These are phyloP conservation scores for Caenorhabditis becei DNA, from an alignment of 2,888 invertebrate species.

Conservation along the genomic window DNA sequence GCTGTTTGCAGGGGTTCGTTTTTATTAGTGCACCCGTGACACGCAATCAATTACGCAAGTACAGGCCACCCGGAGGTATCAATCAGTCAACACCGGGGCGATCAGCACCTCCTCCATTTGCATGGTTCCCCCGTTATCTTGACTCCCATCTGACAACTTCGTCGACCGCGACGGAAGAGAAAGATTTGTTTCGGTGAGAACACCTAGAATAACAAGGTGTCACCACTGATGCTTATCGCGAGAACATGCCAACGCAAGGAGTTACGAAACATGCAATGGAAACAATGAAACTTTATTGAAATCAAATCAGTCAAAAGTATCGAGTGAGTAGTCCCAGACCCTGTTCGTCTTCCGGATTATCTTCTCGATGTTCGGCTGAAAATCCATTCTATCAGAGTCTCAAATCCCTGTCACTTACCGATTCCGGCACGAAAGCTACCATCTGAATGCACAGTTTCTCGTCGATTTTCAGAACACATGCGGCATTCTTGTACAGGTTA, in stretches of 20 bases:
- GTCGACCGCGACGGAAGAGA: constrained; percentile 2
- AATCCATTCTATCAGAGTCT: too few relatives aligned
- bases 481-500: constrained; percentile 69
- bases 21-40: too few relatives aligned
- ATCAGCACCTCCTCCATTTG: background rate
- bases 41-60: too few relatives aligned
- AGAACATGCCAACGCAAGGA: background rate
- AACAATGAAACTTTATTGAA: too few relatives aligned
- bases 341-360: constrained; percentile 45
- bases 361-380: constrained; percentile 28
- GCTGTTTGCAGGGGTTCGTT: too few relatives aligned
- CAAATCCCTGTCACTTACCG: constrained; percentile 15
- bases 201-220: constrained; percentile 16
- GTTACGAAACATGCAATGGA: background rate
- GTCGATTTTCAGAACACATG: constrained; percentile 66
- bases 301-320: constrained; percentile 30
- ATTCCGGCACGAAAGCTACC: constrained; percentile 70
- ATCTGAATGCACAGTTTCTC: constrained; percentile 59
- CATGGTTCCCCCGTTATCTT: background rate
- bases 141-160: constrained; percentile 1
- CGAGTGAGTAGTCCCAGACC: constrained; percentile 45
- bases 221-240: constrained; percentile 1
- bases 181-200: too few relatives aligned
- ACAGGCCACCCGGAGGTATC: background rate
- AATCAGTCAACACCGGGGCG: background rate